phyloP scores from a whole-genome alignment of 2,888 invertebrate species.

The Epinotia demarniana region DNA sequence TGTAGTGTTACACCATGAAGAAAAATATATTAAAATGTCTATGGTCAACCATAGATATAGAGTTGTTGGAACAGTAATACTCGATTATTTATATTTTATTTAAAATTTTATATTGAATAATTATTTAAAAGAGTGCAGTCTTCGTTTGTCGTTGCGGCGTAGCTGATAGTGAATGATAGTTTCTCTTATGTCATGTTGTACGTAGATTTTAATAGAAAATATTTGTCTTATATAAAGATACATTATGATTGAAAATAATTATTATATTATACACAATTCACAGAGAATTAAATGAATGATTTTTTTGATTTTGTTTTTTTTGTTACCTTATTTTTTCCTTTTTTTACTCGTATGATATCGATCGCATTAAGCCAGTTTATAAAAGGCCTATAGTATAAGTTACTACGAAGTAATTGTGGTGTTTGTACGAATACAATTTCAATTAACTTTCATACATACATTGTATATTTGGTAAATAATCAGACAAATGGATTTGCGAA shows the following conservation, averaged over 20 bases:
- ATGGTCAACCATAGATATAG: constrained; percentile 78
- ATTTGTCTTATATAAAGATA: constrained; percentile 73
- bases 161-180: constrained; percentile 65
- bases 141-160: constrained; percentile 77
- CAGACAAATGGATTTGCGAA: constrained; percentile 66
- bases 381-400: constrained; percentile 41
- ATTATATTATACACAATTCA: constrained; percentile 74
- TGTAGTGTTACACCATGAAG: constrained; percentile 65
- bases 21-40: constrained; percentile 69
- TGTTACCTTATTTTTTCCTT: constrained; percentile 56
- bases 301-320: constrained; percentile 69
- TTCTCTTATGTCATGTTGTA: constrained; percentile 75
- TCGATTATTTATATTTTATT: constrained; percentile 84
- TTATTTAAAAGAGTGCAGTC: constrained; percentile 68
- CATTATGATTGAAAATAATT: constrained; percentile 69
- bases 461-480: constrained; percentile 38
- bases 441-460: constrained; percentile 38
- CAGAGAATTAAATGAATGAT: constrained; percentile 81
- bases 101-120: constrained; percentile 73
- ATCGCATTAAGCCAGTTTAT: constrained; percentile 34
- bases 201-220: constrained; percentile 77
- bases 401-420: constrained; percentile 26
- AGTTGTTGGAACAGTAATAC: constrained; percentile 83
- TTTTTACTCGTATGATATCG: constrained; percentile 47
- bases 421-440: constrained; percentile 35